These are phyloP conservation scores for Chamaetylas fuelleborni DNA, from an alignment of 2,113 vertebrate species.

Conservation along the genomic window DNA sequence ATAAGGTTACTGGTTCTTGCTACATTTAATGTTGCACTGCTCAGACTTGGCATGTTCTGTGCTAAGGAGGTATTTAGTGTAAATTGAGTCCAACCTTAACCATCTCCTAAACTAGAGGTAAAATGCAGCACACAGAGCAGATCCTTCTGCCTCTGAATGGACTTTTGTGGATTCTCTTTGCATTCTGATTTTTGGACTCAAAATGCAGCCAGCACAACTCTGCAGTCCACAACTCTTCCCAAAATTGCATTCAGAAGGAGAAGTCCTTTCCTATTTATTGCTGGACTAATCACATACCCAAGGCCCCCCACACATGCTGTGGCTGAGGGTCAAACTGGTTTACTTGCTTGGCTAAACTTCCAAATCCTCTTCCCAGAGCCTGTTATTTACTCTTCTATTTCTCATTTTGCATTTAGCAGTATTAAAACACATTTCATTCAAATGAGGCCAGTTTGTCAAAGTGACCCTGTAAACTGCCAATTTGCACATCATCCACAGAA, in stretches of 20 bases:
- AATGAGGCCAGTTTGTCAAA: constrained; percentile 7
- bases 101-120: background rate
- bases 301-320: background rate
- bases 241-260: background rate
- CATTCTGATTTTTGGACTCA: background rate
- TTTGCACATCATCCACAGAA: background rate
- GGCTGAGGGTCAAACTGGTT: background rate
- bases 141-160: background rate
- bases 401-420: background rate
- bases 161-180: background rate
- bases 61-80: background rate
- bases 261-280: background rate
- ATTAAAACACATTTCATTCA: constrained; percentile 7
- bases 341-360: background rate
- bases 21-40: background rate
- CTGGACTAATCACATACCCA: background rate
- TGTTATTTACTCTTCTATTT: background rate
- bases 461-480: background rate
- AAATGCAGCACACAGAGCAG: background rate
- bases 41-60: background rate
- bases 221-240: background rate
- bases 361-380: background rate
- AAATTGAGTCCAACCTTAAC: background rate
- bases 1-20: background rate
- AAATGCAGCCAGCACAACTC: background rate